Evolutionary conservation across 2,888 invertebrate genomes (phyloP).

Genomic region (Melanargia galathea): DNA sequence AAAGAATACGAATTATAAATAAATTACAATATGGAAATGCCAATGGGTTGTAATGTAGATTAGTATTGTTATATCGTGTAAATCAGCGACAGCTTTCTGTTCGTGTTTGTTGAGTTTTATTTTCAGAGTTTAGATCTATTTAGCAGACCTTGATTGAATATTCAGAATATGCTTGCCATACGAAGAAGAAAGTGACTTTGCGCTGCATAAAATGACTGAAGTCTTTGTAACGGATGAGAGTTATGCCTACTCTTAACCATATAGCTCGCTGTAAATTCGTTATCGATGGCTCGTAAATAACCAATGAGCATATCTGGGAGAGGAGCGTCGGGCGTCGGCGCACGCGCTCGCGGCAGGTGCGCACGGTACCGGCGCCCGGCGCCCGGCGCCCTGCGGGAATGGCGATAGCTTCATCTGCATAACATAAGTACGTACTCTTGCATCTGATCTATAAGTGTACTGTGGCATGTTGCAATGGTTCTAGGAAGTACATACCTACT

Average conservation of each 20-base stretch:
- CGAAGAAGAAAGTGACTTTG: too few relatives aligned
- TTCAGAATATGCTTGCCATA: too few relatives aligned
- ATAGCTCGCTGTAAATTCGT: background rate
- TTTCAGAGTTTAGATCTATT: too few relatives aligned
- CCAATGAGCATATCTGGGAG: slow-evolving; percentile 49
- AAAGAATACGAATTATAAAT: too few relatives aligned
- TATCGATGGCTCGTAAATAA: slow-evolving; percentile 45
- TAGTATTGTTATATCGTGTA: too few relatives aligned
- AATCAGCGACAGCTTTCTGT: too few relatives aligned
- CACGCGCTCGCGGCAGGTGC: slow-evolving; percentile 41
- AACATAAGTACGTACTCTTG: slow-evolving; percentile 1
- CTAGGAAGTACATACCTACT: slow-evolving; percentile 5
- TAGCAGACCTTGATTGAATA: too few relatives aligned
- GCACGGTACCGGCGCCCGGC: slow-evolving; percentile 18
- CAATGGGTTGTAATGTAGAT: too few relatives aligned
- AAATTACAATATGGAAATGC: too few relatives aligned
- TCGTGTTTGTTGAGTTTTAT: too few relatives aligned
- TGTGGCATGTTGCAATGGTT: background rate
- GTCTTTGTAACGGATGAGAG: background rate
- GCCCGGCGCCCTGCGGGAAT: slow-evolving; percentile 23
- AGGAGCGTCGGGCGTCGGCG: slow-evolving; percentile 15
- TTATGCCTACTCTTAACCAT: background rate
- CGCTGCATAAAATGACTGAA: background rate
- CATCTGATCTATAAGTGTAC: background rate
- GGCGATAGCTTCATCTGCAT: slow-evolving; percentile 26